Evolutionary conservation across 2,113 vertebrate genomes (phyloP).

Genomic region (Ophiodon elongatus): DNA sequence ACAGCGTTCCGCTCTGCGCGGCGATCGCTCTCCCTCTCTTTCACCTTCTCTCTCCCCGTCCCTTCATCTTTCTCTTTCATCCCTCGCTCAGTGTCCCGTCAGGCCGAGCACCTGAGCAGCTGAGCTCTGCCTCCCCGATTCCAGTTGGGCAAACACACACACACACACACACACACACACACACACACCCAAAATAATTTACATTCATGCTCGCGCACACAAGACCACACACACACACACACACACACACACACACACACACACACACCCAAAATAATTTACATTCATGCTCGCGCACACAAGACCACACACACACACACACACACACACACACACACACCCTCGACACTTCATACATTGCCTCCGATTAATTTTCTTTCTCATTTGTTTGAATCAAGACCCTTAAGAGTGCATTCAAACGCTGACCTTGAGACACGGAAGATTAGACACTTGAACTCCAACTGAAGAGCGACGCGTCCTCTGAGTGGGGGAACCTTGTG

Average conservation of each 20-base stretch:
- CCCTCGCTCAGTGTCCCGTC: conserved; percentile 53
- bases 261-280: conserved; percentile 25
- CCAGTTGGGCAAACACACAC: conserved; percentile 30
- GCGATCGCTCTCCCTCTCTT: conserved; percentile 84
- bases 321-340: conserved; percentile 10
- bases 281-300: conserved; percentile 27
- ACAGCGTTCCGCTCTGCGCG: conserved; percentile 88
- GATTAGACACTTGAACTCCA: conserved; percentile 77
- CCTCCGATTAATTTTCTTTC: conserved; percentile 70
- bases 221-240: conserved; percentile 21
- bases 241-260: conserved; percentile 25
- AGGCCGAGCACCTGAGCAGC: conserved; percentile 64
- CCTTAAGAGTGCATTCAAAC: conserved; percentile 66
- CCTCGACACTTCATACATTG: conserved; percentile 50
- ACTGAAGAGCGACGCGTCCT: conserved; percentile 70
- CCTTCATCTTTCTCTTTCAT: conserved; percentile 86
- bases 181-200: conserved; percentile 31
- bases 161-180: conserved; percentile 17
- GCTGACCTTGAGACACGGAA: conserved; percentile 77
- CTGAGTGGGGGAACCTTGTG: conserved; percentile 75
- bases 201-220: conserved; percentile 22
- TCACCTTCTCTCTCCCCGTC: conserved; percentile 84
- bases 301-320: conserved; percentile 19
- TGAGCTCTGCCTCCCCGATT: conserved; percentile 64
- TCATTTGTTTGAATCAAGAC: conserved; percentile 77